Conservation (phyloP, 2,113 vertebrate species). For the Poicephalus meyeri region DNA sequence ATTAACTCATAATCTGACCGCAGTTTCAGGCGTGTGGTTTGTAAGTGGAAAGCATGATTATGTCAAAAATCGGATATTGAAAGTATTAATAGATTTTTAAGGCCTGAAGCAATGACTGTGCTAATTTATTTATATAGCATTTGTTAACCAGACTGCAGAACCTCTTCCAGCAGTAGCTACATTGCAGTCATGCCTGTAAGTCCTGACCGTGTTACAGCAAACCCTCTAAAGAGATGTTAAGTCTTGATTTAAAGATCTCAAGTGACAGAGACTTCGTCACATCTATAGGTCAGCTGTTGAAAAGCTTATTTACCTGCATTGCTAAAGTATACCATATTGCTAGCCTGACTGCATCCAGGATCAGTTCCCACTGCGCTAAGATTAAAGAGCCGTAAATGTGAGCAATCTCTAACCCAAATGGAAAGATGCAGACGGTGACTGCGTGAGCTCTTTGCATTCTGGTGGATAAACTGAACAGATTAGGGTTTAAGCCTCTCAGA, state of each 20-base stretch:
- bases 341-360: background rate
- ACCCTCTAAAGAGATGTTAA: background rate
- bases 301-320: conserved; percentile 15
- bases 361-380: background rate
- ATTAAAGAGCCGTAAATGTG: conserved; percentile 37
- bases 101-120: conserved; percentile 23
- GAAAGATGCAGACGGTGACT: background rate
- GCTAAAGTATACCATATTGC: background rate
- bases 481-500: background rate
- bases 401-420: conserved; percentile 39
- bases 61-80: conserved; percentile 17
- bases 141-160: background rate
- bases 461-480: conserved; percentile 22
- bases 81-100: conserved; percentile 58
- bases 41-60: background rate
- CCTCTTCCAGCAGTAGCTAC: background rate
- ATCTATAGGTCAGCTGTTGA: background rate
- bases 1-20: conserved; percentile 30
- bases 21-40: background rate
- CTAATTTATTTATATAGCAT: conserved; percentile 37
- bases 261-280: background rate
- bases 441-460: conserved; percentile 16
- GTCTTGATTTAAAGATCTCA: background rate
- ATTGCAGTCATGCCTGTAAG: background rate
- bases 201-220: background rate